phyloP scores from a whole-genome alignment of 1,140 invertebrate species.

The Patella vulgata region DNA sequence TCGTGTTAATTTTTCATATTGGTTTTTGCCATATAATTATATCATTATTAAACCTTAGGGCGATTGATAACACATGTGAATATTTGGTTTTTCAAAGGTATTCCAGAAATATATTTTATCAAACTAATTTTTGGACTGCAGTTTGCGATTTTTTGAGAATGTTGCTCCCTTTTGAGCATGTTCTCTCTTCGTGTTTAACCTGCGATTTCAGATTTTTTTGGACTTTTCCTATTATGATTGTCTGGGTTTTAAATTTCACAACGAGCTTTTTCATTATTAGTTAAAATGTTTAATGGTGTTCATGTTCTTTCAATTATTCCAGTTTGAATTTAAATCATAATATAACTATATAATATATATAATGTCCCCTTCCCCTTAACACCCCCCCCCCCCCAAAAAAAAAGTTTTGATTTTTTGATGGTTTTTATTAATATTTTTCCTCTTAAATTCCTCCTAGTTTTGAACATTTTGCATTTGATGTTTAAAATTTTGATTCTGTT shows the following conservation, averaged over 20 bases:
- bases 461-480: conserved; percentile 56
- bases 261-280: conserved; percentile 43
- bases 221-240: conserved; percentile 43
- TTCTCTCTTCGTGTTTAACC: conserved; percentile 42
- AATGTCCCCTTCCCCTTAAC: conserved; percentile 11
- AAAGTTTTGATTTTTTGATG: conserved; percentile 51
- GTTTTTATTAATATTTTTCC: conserved; percentile 49
- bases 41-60: conserved; percentile 13
- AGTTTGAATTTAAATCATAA: conserved; percentile 34
- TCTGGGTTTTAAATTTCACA: conserved; percentile 56
- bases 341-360: conserved; percentile 14
- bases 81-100: conserved; percentile 27
- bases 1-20: conserved; percentile 16
- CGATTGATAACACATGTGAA: conserved; percentile 3
- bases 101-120: conserved; percentile 44
- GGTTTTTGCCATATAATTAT: conserved; percentile 18
- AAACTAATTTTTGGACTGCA: conserved; percentile 34
- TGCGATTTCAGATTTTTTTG: conserved; percentile 27
- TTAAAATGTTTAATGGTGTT: conserved; percentile 34
- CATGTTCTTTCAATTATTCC: conserved; percentile 43
- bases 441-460: conserved; percentile 51
- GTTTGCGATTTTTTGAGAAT: conserved; percentile 33
- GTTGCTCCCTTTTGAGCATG: conserved; percentile 63
- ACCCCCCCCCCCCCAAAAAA: too few species aligned
- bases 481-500: conserved; percentile 41